Evolutionary conservation across 2,888 invertebrate species (phyloP), one percentile per base, ranked within the genome.

Genomic region (Archips xylosteana): DNA sequence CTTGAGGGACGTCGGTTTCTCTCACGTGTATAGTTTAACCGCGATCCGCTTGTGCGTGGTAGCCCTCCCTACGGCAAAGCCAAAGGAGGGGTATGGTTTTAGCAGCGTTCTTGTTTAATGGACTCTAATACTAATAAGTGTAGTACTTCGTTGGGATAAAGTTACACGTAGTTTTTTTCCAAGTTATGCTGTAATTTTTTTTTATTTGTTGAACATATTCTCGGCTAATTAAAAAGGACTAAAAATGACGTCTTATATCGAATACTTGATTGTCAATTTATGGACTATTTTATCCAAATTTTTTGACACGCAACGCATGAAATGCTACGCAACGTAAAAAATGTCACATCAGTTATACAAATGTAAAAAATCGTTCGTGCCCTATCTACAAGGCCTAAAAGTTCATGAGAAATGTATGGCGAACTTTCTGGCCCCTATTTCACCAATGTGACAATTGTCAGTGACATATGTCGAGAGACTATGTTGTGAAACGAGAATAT

Each of bases 341-440:
- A n/a, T 49, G 49, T n/a, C 49, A 49, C n/a, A n/a, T n/a, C 49
- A 49, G 49, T n/a, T 13, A 49, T n/a, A n/a, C n/a, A 49, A 49
- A 2, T 49, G 3, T 13, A 3, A 10, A 45, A 45, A 4, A 12
- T 49, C 49, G 49, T n/a, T 49, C 49, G 49, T 3, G n/a, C 13
- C n/a, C 49, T 49, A 49, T 0, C 49, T 49, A 45, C 8, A 45
- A 45, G 45, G 45, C 3, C n/a, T 23, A 23, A 23, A 23, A 23
- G 23, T 23, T 23, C 23, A 23, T 23, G 23, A 23, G 23, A 23
- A 23, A 23, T 23, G 23, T 23, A 23, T 23, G 23, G 23, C 23
- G 23, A 23, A 23, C 23, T 23, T 23, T 23, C 23, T 23, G 23
- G 1, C 23, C 23, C 23, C 23, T 1, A 23, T 23, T 23, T 23